Evolutionary conservation across 1,140 invertebrate genomes (phyloP).

Genomic region (Lineus longissimus): DNA sequence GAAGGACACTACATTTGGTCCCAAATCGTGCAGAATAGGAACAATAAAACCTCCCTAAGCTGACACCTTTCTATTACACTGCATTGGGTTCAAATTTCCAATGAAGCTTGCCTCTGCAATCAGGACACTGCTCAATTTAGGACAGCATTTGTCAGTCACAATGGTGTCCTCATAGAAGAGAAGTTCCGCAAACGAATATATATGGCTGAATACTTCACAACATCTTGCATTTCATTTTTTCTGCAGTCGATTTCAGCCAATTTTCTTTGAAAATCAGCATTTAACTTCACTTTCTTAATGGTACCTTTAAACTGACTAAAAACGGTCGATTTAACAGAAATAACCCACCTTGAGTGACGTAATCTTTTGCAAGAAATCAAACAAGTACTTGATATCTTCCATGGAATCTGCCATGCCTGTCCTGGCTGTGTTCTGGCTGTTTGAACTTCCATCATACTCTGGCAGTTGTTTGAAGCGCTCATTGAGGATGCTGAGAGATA

Average conservation of each 20-base stretch:
- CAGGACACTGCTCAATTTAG: background rate
- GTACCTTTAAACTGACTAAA: background rate
- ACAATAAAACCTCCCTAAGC: too few species aligned
- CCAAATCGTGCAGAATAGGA: background rate
- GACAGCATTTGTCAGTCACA: too few species aligned
- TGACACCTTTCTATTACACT: background rate
- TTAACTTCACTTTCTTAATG: too few species aligned
- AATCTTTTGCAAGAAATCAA: slow-evolving; percentile 31
- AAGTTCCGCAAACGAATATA: too few species aligned
- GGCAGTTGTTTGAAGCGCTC: slow-evolving; percentile 21
- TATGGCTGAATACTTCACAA: too few species aligned
- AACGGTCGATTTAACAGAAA: background rate
- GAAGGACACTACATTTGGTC: background rate
- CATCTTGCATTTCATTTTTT: too few species aligned
- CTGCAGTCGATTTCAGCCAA: too few species aligned
- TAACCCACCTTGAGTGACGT: slow-evolving; percentile 23
- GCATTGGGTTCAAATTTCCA: background rate
- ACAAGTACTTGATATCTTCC: slow-evolving; percentile 24
- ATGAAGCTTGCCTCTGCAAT: background rate
- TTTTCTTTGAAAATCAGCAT: too few species aligned
- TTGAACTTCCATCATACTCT: slow-evolving; percentile 8
- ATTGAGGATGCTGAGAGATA: slow-evolving; percentile 23
- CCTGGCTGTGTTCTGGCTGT: background rate
- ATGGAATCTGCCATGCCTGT: background rate
- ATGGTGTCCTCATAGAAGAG: too few species aligned